These are phyloP conservation scores for Phymastichus coffea DNA, from an alignment of 1,140 invertebrate genomes.

Conservation along the genomic window DNA sequence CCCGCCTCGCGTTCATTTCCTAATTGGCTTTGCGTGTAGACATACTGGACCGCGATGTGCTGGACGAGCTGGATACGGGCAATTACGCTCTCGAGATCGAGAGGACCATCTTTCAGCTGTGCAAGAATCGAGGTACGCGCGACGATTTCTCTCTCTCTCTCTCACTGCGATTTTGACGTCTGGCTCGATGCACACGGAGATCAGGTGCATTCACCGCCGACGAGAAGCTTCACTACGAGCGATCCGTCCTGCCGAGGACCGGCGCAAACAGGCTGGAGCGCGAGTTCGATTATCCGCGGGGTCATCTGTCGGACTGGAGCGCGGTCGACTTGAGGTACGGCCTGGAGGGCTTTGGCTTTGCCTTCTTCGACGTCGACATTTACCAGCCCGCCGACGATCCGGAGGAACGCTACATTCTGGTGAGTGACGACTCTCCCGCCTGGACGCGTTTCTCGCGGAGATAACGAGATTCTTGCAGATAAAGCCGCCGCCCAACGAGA, in stretches of 20 bases:
- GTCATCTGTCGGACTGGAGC: background rate
- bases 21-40: too few relatives aligned
- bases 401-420: constrained; percentile 13
- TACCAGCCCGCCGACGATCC: background rate
- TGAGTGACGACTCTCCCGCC: too few relatives aligned
- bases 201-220: background rate
- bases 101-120: background rate
- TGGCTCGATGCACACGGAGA: background rate
- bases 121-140: too few relatives aligned
- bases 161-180: background rate
- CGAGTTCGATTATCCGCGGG: background rate
- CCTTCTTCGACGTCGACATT: constrained; percentile 21
- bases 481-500: constrained; percentile 7
- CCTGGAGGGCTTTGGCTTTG: constrained; percentile 11
- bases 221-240: background rate
- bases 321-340: background rate
- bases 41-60: background rate
- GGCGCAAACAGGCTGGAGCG: background rate
- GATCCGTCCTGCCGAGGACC: background rate
- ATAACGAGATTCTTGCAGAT: too few relatives aligned
- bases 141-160: too few relatives aligned
- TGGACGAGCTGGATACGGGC: too few relatives aligned
- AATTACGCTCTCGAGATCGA: too few relatives aligned
- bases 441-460: too few relatives aligned
- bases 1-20: too few relatives aligned